Evolutionary conservation across 1,140 invertebrate species (phyloP).

Genomic region (Ostrea denselamellosa): DNA sequence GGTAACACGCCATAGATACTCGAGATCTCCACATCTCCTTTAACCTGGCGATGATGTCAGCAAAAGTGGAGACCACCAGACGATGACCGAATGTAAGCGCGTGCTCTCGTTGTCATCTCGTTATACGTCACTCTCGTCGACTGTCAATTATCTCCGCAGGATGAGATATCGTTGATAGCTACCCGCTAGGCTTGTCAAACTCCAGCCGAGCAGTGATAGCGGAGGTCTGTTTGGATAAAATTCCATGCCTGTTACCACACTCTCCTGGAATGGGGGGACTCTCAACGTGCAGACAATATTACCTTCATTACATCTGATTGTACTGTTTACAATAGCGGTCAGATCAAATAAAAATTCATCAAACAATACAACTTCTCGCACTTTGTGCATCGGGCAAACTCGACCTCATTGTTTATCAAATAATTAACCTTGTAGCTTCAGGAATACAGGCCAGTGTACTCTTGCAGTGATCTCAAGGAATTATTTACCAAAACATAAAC

Average conservation of each 20-base stretch:
- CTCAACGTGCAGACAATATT: not conserved
- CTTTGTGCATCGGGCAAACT: slow-evolving; percentile 25
- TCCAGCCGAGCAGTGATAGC: slow-evolving; percentile 11
- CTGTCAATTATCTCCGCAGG: slow-evolving; percentile 25
- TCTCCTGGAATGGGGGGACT: not conserved
- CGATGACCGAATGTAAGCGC: not conserved
- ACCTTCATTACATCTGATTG: slow-evolving; percentile 3
- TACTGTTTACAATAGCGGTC: slow-evolving; percentile 23
- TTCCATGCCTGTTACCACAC: slow-evolving; percentile 4
- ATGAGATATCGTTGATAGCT: slow-evolving; percentile 30
- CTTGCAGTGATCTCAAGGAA: not conserved
- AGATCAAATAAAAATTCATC: slow-evolving; percentile 13
- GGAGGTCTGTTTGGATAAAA: slow-evolving; percentile 27
- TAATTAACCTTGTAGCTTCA: slow-evolving; percentile 20
- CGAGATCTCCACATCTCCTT: not conserved
- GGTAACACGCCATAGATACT: slow-evolving; percentile 1
- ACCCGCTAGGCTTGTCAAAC: slow-evolving; percentile 30
- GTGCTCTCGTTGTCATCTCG: slow-evolving; percentile 34
- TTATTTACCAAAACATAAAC: slow-evolving; percentile 34
- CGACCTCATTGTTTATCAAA: not conserved
- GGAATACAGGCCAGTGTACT: not conserved
- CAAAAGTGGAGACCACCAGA: not conserved
- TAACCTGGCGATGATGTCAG: slow-evolving; percentile 1
- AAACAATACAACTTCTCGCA: slow-evolving; percentile 5
- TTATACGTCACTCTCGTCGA: slow-evolving; percentile 23